Percentiles rank a stretch among this genome's conserved stretches.
Evolutionary conservation across 2,113 vertebrate species (phyloP).

Genomic region (Synchiropus splendidus): DNA sequence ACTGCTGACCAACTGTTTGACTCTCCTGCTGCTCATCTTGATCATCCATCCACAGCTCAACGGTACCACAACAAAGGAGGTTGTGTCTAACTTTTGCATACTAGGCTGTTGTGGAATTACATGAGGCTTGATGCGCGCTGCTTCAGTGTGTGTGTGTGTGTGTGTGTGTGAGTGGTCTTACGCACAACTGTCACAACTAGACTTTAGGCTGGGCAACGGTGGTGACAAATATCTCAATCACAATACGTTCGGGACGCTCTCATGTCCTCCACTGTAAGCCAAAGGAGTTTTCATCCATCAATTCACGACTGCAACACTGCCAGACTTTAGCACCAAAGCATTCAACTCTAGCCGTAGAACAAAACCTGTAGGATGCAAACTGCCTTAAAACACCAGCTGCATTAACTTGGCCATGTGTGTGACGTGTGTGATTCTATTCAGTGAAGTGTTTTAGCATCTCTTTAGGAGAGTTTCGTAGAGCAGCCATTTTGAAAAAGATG

Average conservation of each 20-base stretch:
- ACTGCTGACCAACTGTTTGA: slow-evolving; percentile 24
- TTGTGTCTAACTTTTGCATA: slow-evolving; percentile 3
- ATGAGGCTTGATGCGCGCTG: slow-evolving; percentile 11
- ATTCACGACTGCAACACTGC: slow-evolving; percentile 45
- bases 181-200: slow-evolving; percentile 38
- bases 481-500: slow-evolving; percentile 27
- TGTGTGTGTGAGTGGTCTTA: slow-evolving; percentile 34
- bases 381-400: slow-evolving; percentile 74
- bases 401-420: slow-evolving; percentile 51
- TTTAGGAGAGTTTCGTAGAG: slow-evolving; percentile 11
- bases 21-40: slow-evolving; percentile 24
- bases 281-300: slow-evolving; percentile 21
- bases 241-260: slow-evolving; percentile 13
- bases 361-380: slow-evolving; percentile 59
- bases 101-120: slow-evolving; percentile 15
- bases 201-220: slow-evolving; percentile 1
- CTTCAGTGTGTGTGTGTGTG: slow-evolving; percentile 22
- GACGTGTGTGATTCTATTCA: slow-evolving; percentile 48
- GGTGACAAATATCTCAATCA: slow-evolving; percentile 7
- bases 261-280: slow-evolving; percentile 24
- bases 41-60: slow-evolving; percentile 10
- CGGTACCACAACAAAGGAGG: too few species aligned
- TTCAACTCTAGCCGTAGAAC: slow-evolving; percentile 33
- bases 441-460: slow-evolving; percentile 43
- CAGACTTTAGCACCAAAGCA: slow-evolving; percentile 35